Conservation (phyloP, 1,140 invertebrate genomes). For the Protaetia brevitarsis region DNA sequence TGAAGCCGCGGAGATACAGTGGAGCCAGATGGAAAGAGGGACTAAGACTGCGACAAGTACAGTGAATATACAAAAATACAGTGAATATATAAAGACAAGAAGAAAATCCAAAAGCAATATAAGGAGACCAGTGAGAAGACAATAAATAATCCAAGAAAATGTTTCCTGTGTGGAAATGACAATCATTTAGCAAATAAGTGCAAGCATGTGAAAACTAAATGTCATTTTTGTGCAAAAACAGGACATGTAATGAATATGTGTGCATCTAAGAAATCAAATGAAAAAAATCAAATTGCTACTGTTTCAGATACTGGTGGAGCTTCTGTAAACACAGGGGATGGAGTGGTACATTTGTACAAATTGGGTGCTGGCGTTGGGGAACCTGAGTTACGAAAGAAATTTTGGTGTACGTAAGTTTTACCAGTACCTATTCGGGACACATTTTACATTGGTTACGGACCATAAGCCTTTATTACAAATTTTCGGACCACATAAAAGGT, state of each 20-base stretch:
- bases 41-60: neutral
- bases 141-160: slow-evolving; percentile 5
- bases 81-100: neutral
- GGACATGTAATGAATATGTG: slow-evolving; percentile 12
- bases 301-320: neutral
- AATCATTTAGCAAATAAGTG: slow-evolving; percentile 10
- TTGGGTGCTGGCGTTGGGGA: neutral
- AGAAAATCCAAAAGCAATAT: neutral
- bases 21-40: too few relatives aligned
- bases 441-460: too few relatives aligned
- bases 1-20: too few relatives aligned
- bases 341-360: neutral
- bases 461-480: too few relatives aligned
- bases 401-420: slow-evolving; percentile 19
- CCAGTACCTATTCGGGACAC: too few relatives aligned
- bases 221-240: slow-evolving; percentile 17
- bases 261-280: slow-evolving; percentile 14
- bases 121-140: neutral
- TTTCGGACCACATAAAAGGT: too few relatives aligned
- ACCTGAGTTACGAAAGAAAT: slow-evolving; percentile 10
- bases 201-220: slow-evolving; percentile 6
- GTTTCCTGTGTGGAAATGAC: slow-evolving; percentile 1
- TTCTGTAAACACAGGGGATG: neutral
- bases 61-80: neutral
- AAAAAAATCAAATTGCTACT: slow-evolving; percentile 1